Conservation (phyloP, 2,888 invertebrate genomes). For the Hydraecia micacea region DNA sequence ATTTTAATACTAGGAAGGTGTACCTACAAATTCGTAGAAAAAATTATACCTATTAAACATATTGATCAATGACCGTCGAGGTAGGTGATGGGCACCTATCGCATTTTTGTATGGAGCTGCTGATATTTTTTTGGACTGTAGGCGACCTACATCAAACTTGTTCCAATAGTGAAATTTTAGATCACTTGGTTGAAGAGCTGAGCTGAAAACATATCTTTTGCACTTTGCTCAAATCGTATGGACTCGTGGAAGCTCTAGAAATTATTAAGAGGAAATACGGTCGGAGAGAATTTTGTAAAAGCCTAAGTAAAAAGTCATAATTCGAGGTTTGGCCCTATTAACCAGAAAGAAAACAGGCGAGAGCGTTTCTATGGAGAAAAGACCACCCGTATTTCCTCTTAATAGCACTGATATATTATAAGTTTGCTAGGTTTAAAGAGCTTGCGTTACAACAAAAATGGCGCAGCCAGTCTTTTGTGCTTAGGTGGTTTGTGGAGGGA, state of each 20-base stretch:
- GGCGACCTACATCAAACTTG: too few species aligned
- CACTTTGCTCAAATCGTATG: conserved; percentile 35
- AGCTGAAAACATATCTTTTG: not conserved
- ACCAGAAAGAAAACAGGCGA: too few species aligned
- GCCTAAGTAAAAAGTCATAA: too few species aligned
- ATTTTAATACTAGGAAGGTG: not conserved
- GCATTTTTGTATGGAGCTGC: not conserved
- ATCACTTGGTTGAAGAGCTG: too few species aligned
- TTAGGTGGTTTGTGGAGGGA: not conserved
- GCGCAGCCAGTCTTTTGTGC: not conserved
- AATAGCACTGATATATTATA: conserved; percentile 28
- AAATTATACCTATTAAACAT: not conserved
- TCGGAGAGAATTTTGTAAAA: too few species aligned
- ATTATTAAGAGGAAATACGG: not conserved
- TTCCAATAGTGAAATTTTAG: too few species aligned
- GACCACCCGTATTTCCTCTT: too few species aligned
- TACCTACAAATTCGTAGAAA: not conserved
- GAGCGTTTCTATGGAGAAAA: too few species aligned
- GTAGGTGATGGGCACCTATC: not conserved
- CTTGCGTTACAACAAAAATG: not conserved
- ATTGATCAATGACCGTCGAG: not conserved
- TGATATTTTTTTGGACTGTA: not conserved
- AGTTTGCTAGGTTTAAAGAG: not conserved
- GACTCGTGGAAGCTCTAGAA: not conserved
- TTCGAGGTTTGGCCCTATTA: too few species aligned